Base-by-base conservation (phyloP, 1,140 invertebrate genomes). In the Hylaeus volcanicus region DNA sequence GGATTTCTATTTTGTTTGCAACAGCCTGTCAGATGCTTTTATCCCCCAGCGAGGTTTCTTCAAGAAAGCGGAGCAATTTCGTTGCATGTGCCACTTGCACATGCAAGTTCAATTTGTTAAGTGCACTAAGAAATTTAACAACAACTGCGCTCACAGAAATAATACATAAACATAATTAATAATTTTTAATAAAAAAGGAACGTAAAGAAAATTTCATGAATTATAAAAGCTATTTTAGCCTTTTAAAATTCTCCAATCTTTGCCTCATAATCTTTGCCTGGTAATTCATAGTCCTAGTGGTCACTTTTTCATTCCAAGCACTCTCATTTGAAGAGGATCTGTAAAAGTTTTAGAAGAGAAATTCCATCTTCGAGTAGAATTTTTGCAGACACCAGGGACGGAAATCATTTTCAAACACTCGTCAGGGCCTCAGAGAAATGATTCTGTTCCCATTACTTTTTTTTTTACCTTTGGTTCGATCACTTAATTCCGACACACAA, bases 401-500 rank as follows among this genome's bases (percentile, higher is more conserved):
- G 74, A 61, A 70, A 77, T 77, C 65, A 58, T 37, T 5, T 3
- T 39, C 39, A 63, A 51, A 68, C 12, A 15, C 3, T 63, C 66
- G 66, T 64, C 71, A 51, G 51, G 48, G 43, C 43, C 70, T 26
- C 26, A 43, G 61, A 48, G 12, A 74, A 74, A 74, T 69, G 69
- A 66, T 83, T 83, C 79, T 72, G 9, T 2, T 4, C 15, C 12
- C 3, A 51, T 58, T 61, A 81, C 11, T 11, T 81, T 61, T 79
- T 82, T 63, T 77, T 73, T 73, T 60, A 71, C 69, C 69, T 43
- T 53, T 41, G n/a, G 64, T 4, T 39, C 72, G 79, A 85, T 85
- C 79, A 85, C 85, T 86, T 74, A 82, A 86, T 86, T 85, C 71
- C 83, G 70, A 60, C 65, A 53, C 61, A 86, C 83, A 86, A 86